These are phyloP conservation scores for Dione juno DNA, from an alignment of 2,888 invertebrate species.

Conservation along the genomic window DNA sequence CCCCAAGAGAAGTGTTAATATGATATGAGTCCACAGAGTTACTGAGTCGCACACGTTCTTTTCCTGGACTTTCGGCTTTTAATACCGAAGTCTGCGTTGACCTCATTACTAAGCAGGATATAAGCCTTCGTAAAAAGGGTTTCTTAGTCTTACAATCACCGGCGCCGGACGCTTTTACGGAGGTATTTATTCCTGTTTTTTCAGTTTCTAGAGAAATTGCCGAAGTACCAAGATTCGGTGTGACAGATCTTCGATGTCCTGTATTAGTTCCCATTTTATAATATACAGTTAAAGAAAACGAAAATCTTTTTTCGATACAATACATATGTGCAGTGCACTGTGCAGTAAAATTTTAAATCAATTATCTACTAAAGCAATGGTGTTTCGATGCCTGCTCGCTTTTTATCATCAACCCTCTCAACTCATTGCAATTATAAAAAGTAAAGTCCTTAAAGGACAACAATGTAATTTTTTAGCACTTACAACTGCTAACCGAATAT, in stretches of 20 bases:
- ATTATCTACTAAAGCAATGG: too few species aligned
- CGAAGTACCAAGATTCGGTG: slow-evolving; percentile 73
- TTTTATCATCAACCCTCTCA: too few species aligned
- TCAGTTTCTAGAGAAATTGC: slow-evolving; percentile 59
- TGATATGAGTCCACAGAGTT: slow-evolving; percentile 71
- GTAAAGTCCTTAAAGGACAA: too few species aligned
- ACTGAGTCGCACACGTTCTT: slow-evolving; percentile 49
- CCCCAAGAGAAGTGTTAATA: slow-evolving; percentile 68
- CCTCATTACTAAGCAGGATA: slow-evolving; percentile 70
- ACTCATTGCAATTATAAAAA: too few species aligned
- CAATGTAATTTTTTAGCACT: too few species aligned
- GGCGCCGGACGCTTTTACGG: slow-evolving; percentile 29
- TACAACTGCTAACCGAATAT: too few species aligned
- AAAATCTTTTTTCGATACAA: too few species aligned
- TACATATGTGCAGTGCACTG: too few species aligned
- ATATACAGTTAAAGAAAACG: neutral
- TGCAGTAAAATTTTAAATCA: too few species aligned
- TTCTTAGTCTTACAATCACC: slow-evolving; percentile 57
- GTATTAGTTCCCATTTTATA: neutral
- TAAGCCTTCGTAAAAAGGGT: slow-evolving; percentile 66
- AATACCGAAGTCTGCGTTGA: slow-evolving; percentile 54
- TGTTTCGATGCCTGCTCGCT: too few species aligned
- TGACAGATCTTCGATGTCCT: slow-evolving; percentile 62
- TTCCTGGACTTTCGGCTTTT: slow-evolving; percentile 44
- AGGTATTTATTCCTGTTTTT: slow-evolving; percentile 46